phyloP scores from a whole-genome alignment of 2,797 vertebrate genomes.

The Eulemur rubriventer region DNA sequence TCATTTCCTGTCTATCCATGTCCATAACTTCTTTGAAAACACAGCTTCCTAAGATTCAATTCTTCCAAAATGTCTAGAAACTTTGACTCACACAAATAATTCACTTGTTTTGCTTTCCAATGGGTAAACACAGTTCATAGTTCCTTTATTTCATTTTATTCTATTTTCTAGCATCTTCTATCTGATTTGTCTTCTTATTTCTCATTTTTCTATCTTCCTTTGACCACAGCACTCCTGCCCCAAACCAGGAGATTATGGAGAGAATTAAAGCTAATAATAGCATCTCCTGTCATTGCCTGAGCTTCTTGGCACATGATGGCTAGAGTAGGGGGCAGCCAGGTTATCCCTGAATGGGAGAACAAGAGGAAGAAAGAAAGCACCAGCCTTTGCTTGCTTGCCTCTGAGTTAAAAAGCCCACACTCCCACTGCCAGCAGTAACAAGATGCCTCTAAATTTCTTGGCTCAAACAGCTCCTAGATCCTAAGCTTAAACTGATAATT shows the following conservation, averaged over 20 bases:
- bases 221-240: background rate
- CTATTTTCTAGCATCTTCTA: constrained; percentile 28
- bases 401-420: background rate
- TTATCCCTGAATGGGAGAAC: background rate
- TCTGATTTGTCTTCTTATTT: background rate
- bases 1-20: background rate
- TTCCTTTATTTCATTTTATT: constrained; percentile 3
- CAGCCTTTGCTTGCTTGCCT: background rate
- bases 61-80: background rate
- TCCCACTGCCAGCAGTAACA: background rate
- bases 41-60: constrained; percentile 6
- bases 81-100: background rate
- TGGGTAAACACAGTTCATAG: background rate
- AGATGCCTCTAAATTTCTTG: background rate
- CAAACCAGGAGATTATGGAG: background rate
- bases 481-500: background rate
- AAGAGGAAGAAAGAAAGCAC: background rate
- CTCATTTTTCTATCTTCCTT: background rate
- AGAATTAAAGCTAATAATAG: background rate
- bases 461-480: background rate
- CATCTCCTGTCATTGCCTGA: background rate
- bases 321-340: too few species aligned
- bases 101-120: constrained; percentile 13
- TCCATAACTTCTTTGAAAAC: background rate
- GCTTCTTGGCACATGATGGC: background rate